These are phyloP conservation scores for Cotesia vestalis DNA, from an alignment of 1,140 invertebrate genomes.

Conservation along the genomic window DNA sequence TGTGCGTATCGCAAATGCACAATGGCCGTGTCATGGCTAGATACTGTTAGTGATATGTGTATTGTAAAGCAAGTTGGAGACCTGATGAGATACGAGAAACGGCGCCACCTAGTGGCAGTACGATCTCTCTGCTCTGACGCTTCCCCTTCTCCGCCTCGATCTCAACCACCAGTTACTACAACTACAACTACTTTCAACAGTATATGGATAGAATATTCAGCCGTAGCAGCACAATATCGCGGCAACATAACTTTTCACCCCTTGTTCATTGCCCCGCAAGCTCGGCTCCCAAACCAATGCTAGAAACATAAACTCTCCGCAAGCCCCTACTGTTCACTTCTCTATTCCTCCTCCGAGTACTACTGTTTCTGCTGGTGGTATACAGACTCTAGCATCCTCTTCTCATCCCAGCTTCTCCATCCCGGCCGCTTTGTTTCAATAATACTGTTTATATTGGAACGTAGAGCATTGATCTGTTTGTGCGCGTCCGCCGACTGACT, in stretches of 20 bases:
- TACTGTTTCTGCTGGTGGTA: not conserved
- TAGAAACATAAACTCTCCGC: slow-evolving; percentile 55
- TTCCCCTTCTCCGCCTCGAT: not conserved
- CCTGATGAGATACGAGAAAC: slow-evolving; percentile 6
- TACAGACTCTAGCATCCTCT: slow-evolving; percentile 22
- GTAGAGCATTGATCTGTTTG: slow-evolving; percentile 67
- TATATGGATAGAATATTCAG: slow-evolving; percentile 40
- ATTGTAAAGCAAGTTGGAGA: not conserved
- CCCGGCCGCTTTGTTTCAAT: slow-evolving; percentile 66
- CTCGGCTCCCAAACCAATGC: slow-evolving; percentile 44
- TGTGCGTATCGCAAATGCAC: not conserved
- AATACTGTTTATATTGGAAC: slow-evolving; percentile 68
- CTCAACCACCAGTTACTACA: not conserved
- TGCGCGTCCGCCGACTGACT: slow-evolving; percentile 47
- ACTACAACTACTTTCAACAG: not conserved
- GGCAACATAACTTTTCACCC: slow-evolving; percentile 63
- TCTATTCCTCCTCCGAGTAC: slow-evolving; percentile 1
- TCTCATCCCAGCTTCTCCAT: slow-evolving; percentile 43
- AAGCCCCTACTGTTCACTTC: slow-evolving; percentile 23
- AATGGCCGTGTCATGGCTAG: not conserved
- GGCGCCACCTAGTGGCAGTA: slow-evolving; percentile 6
- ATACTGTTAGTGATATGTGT: not conserved
- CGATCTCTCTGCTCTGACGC: not conserved
- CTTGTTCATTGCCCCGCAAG: slow-evolving; percentile 49
- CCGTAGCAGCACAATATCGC: slow-evolving; percentile 62